Evolutionary conservation across 30 jellyfish, hydroid and myxozoan genomes (phyloP), one percentile per base, ranked within the genome.

Genomic region (Cassiopea xamachana): DNA sequence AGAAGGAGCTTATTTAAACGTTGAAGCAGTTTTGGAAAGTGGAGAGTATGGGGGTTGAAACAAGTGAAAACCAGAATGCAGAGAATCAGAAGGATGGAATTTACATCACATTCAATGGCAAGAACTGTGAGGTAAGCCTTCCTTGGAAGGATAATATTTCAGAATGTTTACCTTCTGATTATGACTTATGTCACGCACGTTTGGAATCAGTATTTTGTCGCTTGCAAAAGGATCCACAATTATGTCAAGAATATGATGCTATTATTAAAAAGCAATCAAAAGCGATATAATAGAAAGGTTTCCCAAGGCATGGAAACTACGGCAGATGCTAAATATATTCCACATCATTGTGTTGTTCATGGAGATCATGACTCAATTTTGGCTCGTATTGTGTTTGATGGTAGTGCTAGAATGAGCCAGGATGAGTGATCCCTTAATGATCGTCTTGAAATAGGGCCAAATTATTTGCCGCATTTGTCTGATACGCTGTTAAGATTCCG

Each of bases 61-160:
- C 6, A 43, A 10, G 45, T 15, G 75, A 64, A 49, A 19, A 17
- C 15, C 10, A 47, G 44, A 17, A 2, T 73, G 82, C 18, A 17
- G 67, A 62, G 17, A 12, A 59, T 44, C 46, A 7, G 47, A 8
- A 78, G 74, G 67, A 74, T 82, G 59, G 69, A 77, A 50, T 77
- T 49, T 48, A 77, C 43, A 87, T 87, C 61, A 85, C 69, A 87
- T 77, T 87, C 78, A 45, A 64, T 7, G 89, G 27, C 48, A 71
- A 51, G 45, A 76, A 85, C 43, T 87, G 76, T 73, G 83, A 49
- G 82, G 94, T 87, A 78, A 87, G 94, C 73, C 77, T 87, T 27
- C 90, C 94, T 67, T 74, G 82, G 81, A 60, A 60, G 50, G 58
- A 47, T 69, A 60, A 87, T 77, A 70, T 71, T 84, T 71, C 92